Evolutionary conservation across 2,888 invertebrate species (phyloP).

Genomic region (Cheilosia pagana): DNA sequence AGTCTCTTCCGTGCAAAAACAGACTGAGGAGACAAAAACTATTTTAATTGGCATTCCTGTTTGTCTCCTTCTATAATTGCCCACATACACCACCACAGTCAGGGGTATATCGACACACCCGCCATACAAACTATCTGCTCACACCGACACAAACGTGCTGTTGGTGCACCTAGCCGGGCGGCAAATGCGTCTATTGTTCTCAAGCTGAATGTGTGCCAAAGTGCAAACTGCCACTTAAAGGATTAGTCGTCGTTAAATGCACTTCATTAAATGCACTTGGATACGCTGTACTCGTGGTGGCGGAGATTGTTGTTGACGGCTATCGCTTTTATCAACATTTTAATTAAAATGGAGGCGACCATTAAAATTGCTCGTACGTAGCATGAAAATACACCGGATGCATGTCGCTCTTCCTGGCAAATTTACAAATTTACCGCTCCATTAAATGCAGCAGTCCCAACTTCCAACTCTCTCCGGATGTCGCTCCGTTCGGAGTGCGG

Average conservation of each 20-base stretch:
- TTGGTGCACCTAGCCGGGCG: neutral
- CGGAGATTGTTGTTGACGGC: neutral
- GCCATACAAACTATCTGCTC: neutral
- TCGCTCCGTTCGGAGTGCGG: neutral
- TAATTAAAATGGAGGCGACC: slow-evolving; percentile 39
- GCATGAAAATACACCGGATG: slow-evolving; percentile 33
- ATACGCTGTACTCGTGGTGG: slow-evolving; percentile 21
- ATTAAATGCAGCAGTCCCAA: slow-evolving; percentile 42
- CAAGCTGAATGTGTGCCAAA: slow-evolving; percentile 61
- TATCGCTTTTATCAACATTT: slow-evolving; percentile 58
- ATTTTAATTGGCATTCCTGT: slow-evolving; percentile 56
- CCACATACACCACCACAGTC: neutral
- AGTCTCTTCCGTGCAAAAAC: neutral
- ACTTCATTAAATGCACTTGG: slow-evolving; percentile 53
- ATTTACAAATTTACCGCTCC: slow-evolving; percentile 61
- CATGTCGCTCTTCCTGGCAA: slow-evolving; percentile 36
- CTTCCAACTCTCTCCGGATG: neutral
- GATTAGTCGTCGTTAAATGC: slow-evolving; percentile 66
- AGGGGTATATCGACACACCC: neutral
- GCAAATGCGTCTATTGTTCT: slow-evolving; percentile 51
- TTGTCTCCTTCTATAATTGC: slow-evolving; percentile 16
- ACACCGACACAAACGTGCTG: slow-evolving; percentile 6
- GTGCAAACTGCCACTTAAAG: slow-evolving; percentile 61
- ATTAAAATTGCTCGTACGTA: slow-evolving; percentile 43
- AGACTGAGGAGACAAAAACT: slow-evolving; percentile 1